These are phyloP conservation scores for Ramazzottius varieornatus DNA, from an alignment of 2,888 invertebrate species.

Conservation along the genomic window DNA sequence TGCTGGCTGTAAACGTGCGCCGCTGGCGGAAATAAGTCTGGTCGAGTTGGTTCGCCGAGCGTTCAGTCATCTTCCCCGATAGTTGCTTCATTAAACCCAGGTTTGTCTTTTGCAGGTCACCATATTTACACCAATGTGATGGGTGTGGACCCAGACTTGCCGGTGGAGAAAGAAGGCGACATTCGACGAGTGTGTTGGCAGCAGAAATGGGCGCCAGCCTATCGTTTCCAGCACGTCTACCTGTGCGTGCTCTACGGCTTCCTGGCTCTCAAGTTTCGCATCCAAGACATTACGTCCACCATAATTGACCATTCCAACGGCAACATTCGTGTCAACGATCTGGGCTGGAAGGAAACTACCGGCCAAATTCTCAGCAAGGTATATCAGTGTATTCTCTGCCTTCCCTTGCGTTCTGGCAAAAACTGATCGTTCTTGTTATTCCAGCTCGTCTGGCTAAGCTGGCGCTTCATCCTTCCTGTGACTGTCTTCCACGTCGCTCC, in stretches of 20 bases:
- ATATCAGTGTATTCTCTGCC: too few relatives aligned
- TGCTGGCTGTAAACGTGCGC: too few relatives aligned
- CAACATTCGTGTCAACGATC: background rate
- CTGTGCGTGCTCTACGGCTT: background rate
- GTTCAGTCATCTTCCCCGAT: too few relatives aligned
- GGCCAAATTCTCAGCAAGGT: background rate
- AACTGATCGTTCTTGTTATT: too few relatives aligned
- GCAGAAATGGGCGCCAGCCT: background rate
- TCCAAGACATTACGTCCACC: background rate
- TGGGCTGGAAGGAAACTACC: background rate
- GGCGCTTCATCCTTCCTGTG: background rate
- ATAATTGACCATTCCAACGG: background rate
- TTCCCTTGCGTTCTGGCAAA: too few relatives aligned
- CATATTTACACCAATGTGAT: background rate
- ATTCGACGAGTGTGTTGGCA: background rate
- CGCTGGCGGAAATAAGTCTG: too few relatives aligned
- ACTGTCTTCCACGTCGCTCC: background rate
- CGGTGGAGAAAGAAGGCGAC: background rate
- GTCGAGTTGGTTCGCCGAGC: too few relatives aligned
- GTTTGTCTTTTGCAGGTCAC: too few relatives aligned
- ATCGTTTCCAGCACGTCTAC: background rate
- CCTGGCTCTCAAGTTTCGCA: background rate
- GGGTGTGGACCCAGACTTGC: background rate
- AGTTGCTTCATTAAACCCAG: too few relatives aligned
- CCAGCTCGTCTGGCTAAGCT: background rate